Evolutionary conservation across 2,113 vertebrate genomes (phyloP).

Genomic region (Pseudopipra pipra): DNA sequence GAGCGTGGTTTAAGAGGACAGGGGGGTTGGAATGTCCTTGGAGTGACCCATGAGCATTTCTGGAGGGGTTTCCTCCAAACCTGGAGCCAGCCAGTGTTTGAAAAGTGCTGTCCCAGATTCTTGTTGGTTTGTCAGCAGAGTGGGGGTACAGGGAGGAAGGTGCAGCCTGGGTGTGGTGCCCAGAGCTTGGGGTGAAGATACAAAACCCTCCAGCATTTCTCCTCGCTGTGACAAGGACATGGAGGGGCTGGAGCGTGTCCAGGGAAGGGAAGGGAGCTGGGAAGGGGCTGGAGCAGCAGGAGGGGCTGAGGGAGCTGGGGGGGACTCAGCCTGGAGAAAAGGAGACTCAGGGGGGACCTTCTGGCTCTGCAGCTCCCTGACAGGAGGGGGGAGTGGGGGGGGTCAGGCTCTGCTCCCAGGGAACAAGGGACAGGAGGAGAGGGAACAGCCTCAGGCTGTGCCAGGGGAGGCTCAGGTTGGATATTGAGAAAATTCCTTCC

Average conservation of each 20-base stretch:
- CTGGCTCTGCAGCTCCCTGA: no score
- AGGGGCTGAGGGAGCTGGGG: background rate
- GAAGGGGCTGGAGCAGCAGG: rapidly evolving
- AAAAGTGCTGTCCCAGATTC: background rate
- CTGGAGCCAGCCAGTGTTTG: background rate
- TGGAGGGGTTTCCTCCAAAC: background rate
- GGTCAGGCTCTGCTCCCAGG: rapidly evolving
- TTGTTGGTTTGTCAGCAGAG: background rate
- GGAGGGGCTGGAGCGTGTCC: rapidly evolving
- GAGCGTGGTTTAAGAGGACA: background rate
- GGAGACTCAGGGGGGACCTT: background rate
- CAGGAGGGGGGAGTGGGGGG: rapidly evolving
- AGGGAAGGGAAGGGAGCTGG: rapidly evolving
- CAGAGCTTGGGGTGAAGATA: background rate
- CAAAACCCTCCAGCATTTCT: background rate
- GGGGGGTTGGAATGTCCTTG: background rate
- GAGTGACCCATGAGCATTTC: background rate
- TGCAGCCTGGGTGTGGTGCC: background rate
- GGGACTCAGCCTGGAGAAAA: background rate
- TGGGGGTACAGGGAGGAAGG: background rate
- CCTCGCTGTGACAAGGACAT: background rate
- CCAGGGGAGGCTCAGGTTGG: rapidly evolving
- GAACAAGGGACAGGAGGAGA: background rate
- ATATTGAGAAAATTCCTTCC: background rate
- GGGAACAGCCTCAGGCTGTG: rapidly evolving